A percentile compares a stretch with the other conserved stretches of the same genome.
Evolutionary conservation across 92 coral and sea anemone species (phyloP).

Genomic region (Galaxea fascicularis): DNA sequence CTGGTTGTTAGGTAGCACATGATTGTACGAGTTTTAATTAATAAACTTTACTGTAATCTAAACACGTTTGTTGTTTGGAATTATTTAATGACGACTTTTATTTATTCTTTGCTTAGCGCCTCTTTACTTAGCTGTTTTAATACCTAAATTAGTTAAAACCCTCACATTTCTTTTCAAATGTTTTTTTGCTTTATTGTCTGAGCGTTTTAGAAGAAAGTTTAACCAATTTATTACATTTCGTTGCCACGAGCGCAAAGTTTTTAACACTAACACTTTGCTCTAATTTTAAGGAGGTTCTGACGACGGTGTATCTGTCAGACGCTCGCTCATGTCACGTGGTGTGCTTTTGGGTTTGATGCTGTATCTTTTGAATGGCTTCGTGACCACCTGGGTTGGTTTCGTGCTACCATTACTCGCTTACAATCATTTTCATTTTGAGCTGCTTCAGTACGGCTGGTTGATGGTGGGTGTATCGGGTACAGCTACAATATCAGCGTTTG

Average conservation of each 20-base stretch:
- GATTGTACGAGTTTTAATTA: no score
- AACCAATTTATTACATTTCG: background rate
- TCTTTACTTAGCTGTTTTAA: no score
- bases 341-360: conserved; percentile 70
- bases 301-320: conserved; percentile 21
- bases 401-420: conserved; percentile 76
- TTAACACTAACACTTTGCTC: background rate
- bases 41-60: no score
- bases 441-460: conserved; percentile 70
- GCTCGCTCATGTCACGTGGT: conserved; percentile 72
- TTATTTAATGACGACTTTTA: background rate
- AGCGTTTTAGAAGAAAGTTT: background rate
- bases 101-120: no score
- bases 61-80: no score
- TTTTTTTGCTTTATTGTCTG: background rate
- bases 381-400: conserved; percentile 82
- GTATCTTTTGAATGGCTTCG: conserved; percentile 73
- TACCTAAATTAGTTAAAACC: no score
- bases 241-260: background rate
- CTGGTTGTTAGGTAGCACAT: no score
- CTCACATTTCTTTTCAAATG: background rate
- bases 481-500: conserved; percentile 59
- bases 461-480: conserved; percentile 82
- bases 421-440: conserved; percentile 50
- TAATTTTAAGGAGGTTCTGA: conserved; percentile 53